These are phyloP conservation scores for Megalonaias nervosa DNA, from an alignment of 1,140 invertebrate genomes.

Conservation along the genomic window DNA sequence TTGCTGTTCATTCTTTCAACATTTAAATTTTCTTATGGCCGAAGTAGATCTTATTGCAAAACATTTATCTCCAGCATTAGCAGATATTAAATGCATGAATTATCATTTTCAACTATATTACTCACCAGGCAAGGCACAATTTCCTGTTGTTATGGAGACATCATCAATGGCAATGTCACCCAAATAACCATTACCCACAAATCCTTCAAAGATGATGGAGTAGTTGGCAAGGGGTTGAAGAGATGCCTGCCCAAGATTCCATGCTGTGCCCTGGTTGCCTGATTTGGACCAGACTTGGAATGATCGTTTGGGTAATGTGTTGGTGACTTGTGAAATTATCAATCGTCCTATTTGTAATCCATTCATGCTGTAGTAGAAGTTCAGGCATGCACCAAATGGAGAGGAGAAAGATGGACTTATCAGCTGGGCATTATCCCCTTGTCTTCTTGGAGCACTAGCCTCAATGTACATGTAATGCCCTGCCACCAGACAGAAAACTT, in stretches of 20 bases:
- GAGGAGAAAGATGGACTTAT: slow-evolving; percentile 35
- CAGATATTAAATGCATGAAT: no score
- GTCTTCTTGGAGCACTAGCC: slow-evolving; percentile 50
- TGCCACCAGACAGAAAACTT: slow-evolving; percentile 29
- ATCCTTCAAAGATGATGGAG: slow-evolving; percentile 78
- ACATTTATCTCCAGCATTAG: no score
- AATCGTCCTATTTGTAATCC: slow-evolving; percentile 51
- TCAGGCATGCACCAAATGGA: slow-evolving; percentile 46
- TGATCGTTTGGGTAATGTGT: slow-evolving; percentile 29
- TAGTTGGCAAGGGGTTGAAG: slow-evolving; percentile 42
- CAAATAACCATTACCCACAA: slow-evolving; percentile 77
- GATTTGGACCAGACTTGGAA: slow-evolving; percentile 52
- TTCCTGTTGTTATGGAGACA: slow-evolving; percentile 76
- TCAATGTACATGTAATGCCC: slow-evolving; percentile 66
- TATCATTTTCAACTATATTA: neutral
- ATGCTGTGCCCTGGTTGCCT: slow-evolving; percentile 61
- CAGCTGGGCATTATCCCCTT: slow-evolving; percentile 58
- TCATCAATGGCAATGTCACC: slow-evolving; percentile 85
- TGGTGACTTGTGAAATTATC: slow-evolving; percentile 43
- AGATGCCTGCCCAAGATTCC: slow-evolving; percentile 54
- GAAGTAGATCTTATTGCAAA: no score
- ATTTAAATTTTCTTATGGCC: no score
- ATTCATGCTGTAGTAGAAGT: slow-evolving; percentile 63
- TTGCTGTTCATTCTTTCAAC: no score
- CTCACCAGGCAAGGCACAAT: slow-evolving; percentile 45